phyloP scores from a whole-genome alignment of 2,888 invertebrate genomes.

The Brenthis daphne region DNA sequence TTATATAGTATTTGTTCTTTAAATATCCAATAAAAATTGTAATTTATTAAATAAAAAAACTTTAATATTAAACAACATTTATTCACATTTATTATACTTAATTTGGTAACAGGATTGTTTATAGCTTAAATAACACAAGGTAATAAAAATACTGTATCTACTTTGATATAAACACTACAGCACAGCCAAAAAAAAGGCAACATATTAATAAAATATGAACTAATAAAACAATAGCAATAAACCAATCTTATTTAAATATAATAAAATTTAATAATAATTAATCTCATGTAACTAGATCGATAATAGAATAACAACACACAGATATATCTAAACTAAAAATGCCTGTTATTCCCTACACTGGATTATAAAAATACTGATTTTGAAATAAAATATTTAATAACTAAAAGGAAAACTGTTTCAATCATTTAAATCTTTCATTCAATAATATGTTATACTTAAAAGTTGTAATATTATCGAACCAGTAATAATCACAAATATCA shows the following conservation, averaged over 20 bases:
- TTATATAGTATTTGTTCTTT: too few relatives aligned
- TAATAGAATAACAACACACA: too few relatives aligned
- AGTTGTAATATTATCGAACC: too few relatives aligned
- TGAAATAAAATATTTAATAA: neutral
- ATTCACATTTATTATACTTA: neutral
- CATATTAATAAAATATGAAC: constrained; percentile 3
- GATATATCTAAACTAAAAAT: constrained; percentile 8
- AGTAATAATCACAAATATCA: too few relatives aligned
- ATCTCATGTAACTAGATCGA: neutral
- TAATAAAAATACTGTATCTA: constrained; percentile 28
- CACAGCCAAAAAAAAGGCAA: constrained; percentile 13
- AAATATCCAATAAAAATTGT: too few relatives aligned
- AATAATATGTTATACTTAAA: neutral
- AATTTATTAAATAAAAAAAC: too few relatives aligned
- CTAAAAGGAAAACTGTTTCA: neutral
- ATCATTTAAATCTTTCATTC: neutral
- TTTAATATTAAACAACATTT: too few relatives aligned
- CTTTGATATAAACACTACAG: constrained; percentile 3
- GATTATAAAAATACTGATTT: constrained; percentile 5
- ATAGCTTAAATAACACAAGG: constrained; percentile 8
- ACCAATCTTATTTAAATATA: neutral
- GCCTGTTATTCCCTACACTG: neutral
- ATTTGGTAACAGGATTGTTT: constrained; percentile 4
- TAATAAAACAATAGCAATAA: neutral
- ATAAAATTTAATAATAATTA: neutral